Percentiles rank a stretch among this genome's conserved stretches.
These are phyloP conservation scores for Orussus abietinus DNA, from an alignment of 1,140 invertebrate species.

Conservation along the genomic window DNA sequence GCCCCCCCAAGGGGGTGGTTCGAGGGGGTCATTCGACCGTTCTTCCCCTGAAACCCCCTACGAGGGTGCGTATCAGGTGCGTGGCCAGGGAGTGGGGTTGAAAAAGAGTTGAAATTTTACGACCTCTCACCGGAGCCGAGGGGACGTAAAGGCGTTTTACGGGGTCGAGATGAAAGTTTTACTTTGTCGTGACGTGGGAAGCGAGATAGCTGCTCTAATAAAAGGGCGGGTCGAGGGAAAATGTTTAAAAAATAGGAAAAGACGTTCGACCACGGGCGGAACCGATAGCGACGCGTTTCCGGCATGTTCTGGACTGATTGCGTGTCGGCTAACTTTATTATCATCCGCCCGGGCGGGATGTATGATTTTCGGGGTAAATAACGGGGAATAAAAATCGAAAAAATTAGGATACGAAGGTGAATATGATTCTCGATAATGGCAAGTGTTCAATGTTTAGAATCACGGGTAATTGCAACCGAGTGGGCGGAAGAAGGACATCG, in stretches of 20 bases:
- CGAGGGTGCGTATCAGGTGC: conserved; percentile 3
- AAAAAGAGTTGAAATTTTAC: conserved; percentile 26
- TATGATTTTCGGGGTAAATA: not conserved
- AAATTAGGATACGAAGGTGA: no score
- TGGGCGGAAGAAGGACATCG: no score
- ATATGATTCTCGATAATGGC: no score
- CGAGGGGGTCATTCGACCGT: not conserved
- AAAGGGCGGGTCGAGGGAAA: not conserved
- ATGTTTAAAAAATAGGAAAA: not conserved
- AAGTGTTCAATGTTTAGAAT: no score
- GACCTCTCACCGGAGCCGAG: conserved; percentile 16
- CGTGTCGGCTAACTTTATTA: not conserved
- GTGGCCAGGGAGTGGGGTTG: not conserved
- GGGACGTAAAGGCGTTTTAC: conserved; percentile 29
- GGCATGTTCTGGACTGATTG: no score
- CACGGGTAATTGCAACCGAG: no score
- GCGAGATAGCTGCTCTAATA: not conserved
- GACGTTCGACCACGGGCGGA: no score
- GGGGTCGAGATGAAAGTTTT: conserved; percentile 29
- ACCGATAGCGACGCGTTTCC: no score
- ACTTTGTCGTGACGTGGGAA: conserved; percentile 15
- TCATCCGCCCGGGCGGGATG: not conserved
- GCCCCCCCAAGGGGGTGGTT: conserved; percentile 1
- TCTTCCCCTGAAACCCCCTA: conserved; percentile 7
- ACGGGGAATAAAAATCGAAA: no score